These are phyloP conservation scores for human DNA, from an alignment of 2,113 vertebrate genomes.

Conservation along the genomic window GRCh38 chr7:26688001-26688500, in stretches of 20 bases:
- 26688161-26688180: neutral
- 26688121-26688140: neutral
- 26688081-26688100: neutral
- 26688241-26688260: neutral
- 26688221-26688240: constrained; percentile 29
- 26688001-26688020: constrained; percentile 21
- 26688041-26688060: constrained; percentile 33
- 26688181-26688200: neutral
- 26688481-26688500: constrained; percentile 73
- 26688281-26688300: too few species aligned
- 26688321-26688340: neutral
- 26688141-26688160: neutral
- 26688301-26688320: neutral
- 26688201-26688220: neutral
- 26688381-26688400: neutral
- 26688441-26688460: constrained; percentile 77
- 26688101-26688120: neutral
- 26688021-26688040: constrained; percentile 35
- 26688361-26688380: constrained; percentile 25
- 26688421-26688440: constrained; percentile 70
- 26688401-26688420: constrained; percentile 9
- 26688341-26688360: constrained; percentile 4
- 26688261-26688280: neutral
- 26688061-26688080: neutral
- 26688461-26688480: constrained; percentile 79